These are phyloP conservation scores for Puma concolor DNA, from an alignment of 2,113 vertebrate genomes.

Conservation along the genomic window DNA sequence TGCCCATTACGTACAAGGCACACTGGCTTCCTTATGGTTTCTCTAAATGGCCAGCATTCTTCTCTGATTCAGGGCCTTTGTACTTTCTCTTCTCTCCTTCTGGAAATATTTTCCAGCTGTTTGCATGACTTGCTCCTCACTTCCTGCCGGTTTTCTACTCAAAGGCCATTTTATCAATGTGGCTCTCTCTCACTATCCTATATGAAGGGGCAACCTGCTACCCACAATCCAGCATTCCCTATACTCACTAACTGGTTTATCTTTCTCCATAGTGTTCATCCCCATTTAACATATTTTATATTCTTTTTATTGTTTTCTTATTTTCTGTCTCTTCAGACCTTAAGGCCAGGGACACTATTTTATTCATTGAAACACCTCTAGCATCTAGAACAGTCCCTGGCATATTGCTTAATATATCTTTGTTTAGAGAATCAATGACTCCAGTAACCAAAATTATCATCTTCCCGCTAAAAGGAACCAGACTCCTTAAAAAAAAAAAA, in stretches of 20 bases:
- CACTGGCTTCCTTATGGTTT: neutral
- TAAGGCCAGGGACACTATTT: neutral
- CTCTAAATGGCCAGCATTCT: neutral
- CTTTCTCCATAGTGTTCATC: neutral
- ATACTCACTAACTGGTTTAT: neutral
- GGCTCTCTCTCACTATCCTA: neutral
- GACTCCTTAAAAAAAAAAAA: neutral
- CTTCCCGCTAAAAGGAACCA: neutral
- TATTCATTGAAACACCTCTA: neutral
- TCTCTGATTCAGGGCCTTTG: neutral
- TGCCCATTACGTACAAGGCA: neutral
- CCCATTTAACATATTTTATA: neutral
- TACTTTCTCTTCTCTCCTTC: neutral
- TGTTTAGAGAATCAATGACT: constrained; percentile 9
- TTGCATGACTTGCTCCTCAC: neutral
- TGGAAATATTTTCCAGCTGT: neutral
- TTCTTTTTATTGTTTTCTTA: neutral
- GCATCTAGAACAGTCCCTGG: neutral
- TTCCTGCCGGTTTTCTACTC: neutral
- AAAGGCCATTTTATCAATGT: neutral
- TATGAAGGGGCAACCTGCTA: neutral
- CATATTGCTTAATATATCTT: constrained; percentile 1
- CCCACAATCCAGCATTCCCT: neutral
- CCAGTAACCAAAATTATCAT: neutral
- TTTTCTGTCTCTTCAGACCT: neutral